Conservation (phyloP, 2,888 invertebrate genomes). For the Blera fallax region DNA sequence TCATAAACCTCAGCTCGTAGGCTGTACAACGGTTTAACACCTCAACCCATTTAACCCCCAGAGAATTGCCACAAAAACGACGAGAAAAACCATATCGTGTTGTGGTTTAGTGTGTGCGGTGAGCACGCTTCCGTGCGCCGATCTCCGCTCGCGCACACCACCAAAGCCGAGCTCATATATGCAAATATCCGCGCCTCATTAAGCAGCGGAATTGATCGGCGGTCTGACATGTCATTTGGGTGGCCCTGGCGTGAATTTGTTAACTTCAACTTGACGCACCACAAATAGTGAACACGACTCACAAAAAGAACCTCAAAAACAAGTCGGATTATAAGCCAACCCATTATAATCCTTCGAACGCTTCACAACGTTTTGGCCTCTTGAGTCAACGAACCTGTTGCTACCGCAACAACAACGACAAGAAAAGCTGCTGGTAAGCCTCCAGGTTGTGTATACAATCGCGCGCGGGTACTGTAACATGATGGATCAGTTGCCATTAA, state of each 20-base stretch:
- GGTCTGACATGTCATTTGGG: constrained; percentile 76
- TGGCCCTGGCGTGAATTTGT: constrained; percentile 81
- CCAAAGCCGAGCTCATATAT: constrained; percentile 31
- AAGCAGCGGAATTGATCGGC: constrained; percentile 80
- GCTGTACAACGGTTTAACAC: constrained; percentile 72
- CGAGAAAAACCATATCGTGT: neutral
- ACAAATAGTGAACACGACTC: constrained; percentile 62
- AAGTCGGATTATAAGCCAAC: constrained; percentile 67
- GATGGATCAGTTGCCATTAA: constrained; percentile 73
- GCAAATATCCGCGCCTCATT: constrained; percentile 77
- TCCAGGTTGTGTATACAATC: constrained; percentile 67
- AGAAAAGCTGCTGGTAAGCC: constrained; percentile 67
- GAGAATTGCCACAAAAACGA: constrained; percentile 3
- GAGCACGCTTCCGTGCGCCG: constrained; percentile 41
- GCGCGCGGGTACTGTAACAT: constrained; percentile 54
- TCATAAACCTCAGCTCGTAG: constrained; percentile 63
- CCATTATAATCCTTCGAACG: constrained; percentile 68
- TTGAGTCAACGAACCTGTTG: constrained; percentile 73
- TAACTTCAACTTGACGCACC: constrained; percentile 78
- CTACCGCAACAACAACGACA: constrained; percentile 57
- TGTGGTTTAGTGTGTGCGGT: constrained; percentile 11
- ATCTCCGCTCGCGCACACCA: constrained; percentile 6
- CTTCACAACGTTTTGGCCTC: constrained; percentile 63
- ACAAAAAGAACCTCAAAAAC: constrained; percentile 54
- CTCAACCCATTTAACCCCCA: constrained; percentile 67